Evolutionary conservation across 1,140 invertebrate species (phyloP).

Genomic region (Riptortus pedestris): DNA sequence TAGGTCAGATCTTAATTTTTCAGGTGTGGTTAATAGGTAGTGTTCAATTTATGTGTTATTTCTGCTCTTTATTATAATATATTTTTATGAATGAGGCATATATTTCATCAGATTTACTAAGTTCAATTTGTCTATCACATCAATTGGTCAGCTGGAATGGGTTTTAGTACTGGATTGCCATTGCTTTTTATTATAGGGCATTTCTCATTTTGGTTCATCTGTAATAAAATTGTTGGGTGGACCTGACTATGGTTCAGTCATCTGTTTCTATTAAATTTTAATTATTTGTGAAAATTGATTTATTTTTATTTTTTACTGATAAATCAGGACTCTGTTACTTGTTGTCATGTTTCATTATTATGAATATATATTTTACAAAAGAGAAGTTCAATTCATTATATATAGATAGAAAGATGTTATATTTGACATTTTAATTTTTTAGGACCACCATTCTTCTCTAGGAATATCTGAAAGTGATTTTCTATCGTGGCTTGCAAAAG

Average conservation of each 20-base stretch:
- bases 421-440: background rate
- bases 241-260: background rate
- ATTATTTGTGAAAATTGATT: background rate
- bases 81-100: too few relatives aligned
- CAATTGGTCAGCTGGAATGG: too few relatives aligned
- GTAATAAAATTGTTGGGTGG: too few relatives aligned
- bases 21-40: too few relatives aligned
- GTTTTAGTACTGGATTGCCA: too few relatives aligned
- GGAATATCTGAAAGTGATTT: conserved; percentile 47
- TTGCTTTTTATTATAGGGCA: too few relatives aligned
- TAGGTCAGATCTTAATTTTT: too few relatives aligned
- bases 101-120: too few relatives aligned
- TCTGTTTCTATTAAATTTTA: background rate
- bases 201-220: too few relatives aligned
- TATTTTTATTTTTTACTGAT: background rate
- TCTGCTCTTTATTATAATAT: too few relatives aligned
- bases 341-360: background rate
- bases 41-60: too few relatives aligned
- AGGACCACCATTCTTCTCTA: conserved; percentile 27
- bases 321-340: background rate
- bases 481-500: conserved; percentile 45
- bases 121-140: too few relatives aligned
- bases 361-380: background rate
- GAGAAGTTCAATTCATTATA: background rate
- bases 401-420: background rate